These are phyloP conservation scores for Heteromurus nitidus DNA, from an alignment of 2,888 invertebrate species.

Conservation along the genomic window DNA sequence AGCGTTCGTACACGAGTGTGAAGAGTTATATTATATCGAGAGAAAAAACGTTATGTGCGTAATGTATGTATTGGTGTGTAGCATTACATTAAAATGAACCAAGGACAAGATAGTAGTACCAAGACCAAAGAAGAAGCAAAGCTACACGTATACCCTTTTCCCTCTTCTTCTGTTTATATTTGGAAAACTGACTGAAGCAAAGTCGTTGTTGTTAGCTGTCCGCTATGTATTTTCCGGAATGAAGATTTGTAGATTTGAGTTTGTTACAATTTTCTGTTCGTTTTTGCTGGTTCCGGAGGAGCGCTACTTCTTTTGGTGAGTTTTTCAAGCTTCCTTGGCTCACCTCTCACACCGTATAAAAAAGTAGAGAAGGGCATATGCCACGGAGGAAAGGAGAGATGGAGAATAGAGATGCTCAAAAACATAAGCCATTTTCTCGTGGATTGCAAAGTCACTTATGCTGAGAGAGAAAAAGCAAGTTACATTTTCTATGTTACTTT, in stretches of 20 bases:
- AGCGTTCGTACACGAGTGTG: neutral
- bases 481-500: neutral
- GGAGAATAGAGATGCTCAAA: neutral
- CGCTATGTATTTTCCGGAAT: slow-evolving; percentile 20
- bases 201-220: slow-evolving; percentile 28
- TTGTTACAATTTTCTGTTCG: slow-evolving; percentile 22
- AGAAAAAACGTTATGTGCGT: no score
- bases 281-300: no score
- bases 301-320: neutral
- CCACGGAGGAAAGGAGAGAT: neutral
- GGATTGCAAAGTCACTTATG: neutral
- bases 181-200: neutral
- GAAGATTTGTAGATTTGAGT: slow-evolving; percentile 30
- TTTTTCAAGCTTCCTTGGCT: no score
- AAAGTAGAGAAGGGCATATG: neutral
- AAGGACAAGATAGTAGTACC: no score
- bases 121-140: no score
- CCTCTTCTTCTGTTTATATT: neutral
- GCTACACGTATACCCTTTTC: neutral
- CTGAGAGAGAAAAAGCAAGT: neutral
- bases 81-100: no score
- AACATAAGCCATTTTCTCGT: no score
- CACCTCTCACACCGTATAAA: neutral
- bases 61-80: neutral
- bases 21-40: neutral